phyloP scores from a whole-genome alignment of 1,140 invertebrate genomes.

The Zaprionus taronus region DNA sequence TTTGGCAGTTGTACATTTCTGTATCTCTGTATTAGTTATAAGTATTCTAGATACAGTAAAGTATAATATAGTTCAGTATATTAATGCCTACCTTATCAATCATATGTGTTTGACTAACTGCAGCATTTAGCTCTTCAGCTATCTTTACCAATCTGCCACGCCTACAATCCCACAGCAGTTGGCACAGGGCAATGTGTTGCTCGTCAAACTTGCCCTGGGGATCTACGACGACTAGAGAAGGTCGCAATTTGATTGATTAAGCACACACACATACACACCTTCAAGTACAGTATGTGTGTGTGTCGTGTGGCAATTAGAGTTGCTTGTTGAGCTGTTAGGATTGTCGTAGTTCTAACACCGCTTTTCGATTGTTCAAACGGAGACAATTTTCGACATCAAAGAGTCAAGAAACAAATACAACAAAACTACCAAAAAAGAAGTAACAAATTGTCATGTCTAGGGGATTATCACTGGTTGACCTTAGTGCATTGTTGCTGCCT shows the following conservation, averaged over 20 bases:
- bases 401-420: neutral
- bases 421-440: too few relatives aligned
- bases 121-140: too few relatives aligned
- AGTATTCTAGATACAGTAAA: too few relatives aligned
- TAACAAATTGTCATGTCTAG: neutral
- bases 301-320: slow-evolving; percentile 37
- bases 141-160: too few relatives aligned
- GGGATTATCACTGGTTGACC: slow-evolving; percentile 70
- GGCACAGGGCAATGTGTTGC: slow-evolving; percentile 34
- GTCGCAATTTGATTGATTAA: slow-evolving; percentile 71
- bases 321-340: slow-evolving; percentile 35
- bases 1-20: too few relatives aligned
- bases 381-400: slow-evolving; percentile 43
- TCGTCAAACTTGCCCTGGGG: slow-evolving; percentile 39
- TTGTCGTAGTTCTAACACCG: neutral
- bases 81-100: too few relatives aligned
- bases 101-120: too few relatives aligned
- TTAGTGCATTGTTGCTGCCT: slow-evolving; percentile 42
- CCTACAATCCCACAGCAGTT: too few relatives aligned
- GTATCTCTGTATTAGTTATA: too few relatives aligned
- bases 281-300: neutral
- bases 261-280: slow-evolving; percentile 44
- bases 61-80: too few relatives aligned
- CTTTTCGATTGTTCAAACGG: slow-evolving; percentile 34
- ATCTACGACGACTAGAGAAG: slow-evolving; percentile 16